Base-by-base conservation (phyloP, 2,113 vertebrate genomes). In the Eubucco bourcierii region DNA sequence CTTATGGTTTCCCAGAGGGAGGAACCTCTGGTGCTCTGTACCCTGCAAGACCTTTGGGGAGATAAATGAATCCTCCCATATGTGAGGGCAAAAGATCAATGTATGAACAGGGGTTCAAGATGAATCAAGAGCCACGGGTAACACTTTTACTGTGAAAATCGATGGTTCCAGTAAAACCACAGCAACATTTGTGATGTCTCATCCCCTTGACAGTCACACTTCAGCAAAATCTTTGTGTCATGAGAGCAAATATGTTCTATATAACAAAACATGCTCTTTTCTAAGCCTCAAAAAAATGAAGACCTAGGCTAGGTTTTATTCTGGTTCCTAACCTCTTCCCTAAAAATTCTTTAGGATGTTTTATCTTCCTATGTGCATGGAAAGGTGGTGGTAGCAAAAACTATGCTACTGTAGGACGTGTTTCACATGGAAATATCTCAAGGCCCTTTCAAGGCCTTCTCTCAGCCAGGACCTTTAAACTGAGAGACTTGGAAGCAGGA, bases 281-380 rank as follows among this genome's bases (percentile, higher is more conserved):
- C 20, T 71, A 71, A 70, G 33, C 27, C 10, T 74, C 4, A 7
- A 41, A 64, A 41, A 56, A 24, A 55, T 12, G 9, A 92, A 34
- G 4, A 34, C 25, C 33, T 31, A 15, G 23, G 3, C 63, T 65
- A 10, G 4, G 21, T 15, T 67, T 55, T 52, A 7, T 64, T 67
- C 23, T 65, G 31, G 3, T 81, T 64, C 53, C 25, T 41, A n/a
- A 28, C 1, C 1, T 25, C 55, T 89, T 79, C 24, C 68, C 11
- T 25, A 41, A 29, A 58, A 56, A 66, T 15, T 6, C 9, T 67
- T 28, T 4, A 55, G 39, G 12, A 6, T 39, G 25, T 66, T 87
- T 76, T 66, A 4, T 82, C 81, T 84, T n/a, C 44, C 34, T 52
- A 1, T 1, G 0, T 2, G 7, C 1, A 1, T 1, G 12, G 23